Evolutionary conservation across 2,888 invertebrate species (phyloP).

Genomic region (Notodonta dromedarius): DNA sequence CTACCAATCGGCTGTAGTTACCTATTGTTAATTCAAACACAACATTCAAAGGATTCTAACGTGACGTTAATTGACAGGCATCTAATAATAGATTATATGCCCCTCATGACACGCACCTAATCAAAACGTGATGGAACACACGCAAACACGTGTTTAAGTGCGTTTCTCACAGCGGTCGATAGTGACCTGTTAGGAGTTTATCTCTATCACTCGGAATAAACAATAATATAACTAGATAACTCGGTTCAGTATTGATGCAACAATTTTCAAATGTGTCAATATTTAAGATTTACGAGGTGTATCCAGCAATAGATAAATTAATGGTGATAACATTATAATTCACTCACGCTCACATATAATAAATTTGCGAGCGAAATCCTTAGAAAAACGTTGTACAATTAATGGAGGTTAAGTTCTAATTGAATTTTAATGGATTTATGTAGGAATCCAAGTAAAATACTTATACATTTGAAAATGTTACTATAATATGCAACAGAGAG

Average conservation of each 20-base stretch:
- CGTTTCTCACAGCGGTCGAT: neutral
- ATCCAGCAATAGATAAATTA: neutral
- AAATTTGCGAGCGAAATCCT: no score
- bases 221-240: neutral
- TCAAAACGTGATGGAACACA: conserved; percentile 11
- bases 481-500: no score
- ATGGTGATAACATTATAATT: neutral
- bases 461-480: no score
- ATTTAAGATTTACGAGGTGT: neutral
- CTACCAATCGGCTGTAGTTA: no score
- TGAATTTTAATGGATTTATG: no score
- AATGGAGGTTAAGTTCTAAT: no score
- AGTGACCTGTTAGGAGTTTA: neutral
- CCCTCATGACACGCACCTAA: conserved; percentile 5
- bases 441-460: no score
- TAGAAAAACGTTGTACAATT: no score
- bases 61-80: neutral
- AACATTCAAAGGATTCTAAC: neutral
- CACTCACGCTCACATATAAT: no score
- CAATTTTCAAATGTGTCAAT: neutral
- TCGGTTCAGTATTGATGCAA: neutral
- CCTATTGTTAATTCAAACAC: no score
- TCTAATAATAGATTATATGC: neutral
- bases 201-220: neutral
- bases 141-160: neutral